phyloP scores from a whole-genome alignment of 35 echinoderm and acorn worm genomes.

The Acanthaster planci region DNA sequence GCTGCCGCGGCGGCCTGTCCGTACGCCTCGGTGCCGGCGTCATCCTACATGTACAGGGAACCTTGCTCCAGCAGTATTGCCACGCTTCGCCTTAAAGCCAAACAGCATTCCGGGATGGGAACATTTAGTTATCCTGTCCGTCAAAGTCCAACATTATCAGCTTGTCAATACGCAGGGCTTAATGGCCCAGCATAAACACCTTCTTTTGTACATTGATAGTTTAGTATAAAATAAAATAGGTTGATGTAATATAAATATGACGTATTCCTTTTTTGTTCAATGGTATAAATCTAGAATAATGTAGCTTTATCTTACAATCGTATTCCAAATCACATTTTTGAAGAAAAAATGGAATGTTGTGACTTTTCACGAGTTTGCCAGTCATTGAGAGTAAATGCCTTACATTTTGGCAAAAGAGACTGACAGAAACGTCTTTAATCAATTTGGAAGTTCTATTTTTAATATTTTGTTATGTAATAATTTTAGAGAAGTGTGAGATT shows the following conservation, averaged over 20 bases:
- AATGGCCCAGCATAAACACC: conserved; percentile 41
- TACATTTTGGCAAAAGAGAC: too few relatives aligned
- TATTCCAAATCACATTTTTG: too few relatives aligned
- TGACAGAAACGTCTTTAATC: too few relatives aligned
- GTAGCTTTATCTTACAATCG: not conserved
- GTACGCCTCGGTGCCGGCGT: conserved; percentile 69
- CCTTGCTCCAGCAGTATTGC: conserved; percentile 93
- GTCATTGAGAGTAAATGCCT: too few relatives aligned
- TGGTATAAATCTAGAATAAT: not conserved
- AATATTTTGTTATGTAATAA: too few relatives aligned
- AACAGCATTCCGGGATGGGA: conserved; percentile 88
- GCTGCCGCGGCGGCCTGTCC: conserved; percentile 70
- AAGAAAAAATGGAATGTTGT: too few relatives aligned
- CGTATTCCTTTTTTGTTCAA: not conserved
- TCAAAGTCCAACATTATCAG: conserved; percentile 88
- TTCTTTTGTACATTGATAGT: not conserved
- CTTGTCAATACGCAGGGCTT: conserved; percentile 93
- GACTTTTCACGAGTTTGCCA: too few relatives aligned
- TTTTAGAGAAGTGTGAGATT: too few relatives aligned
- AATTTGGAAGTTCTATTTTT: too few relatives aligned
- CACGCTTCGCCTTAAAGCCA: conserved; percentile 91
- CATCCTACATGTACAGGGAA: conserved; percentile 91
- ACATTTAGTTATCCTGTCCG: conserved; percentile 83
- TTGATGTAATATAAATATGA: conserved; percentile 18
- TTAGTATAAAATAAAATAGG: not conserved